Base-by-base conservation (phyloP, 2,888 invertebrate genomes). In the Eristalis intricaria region DNA sequence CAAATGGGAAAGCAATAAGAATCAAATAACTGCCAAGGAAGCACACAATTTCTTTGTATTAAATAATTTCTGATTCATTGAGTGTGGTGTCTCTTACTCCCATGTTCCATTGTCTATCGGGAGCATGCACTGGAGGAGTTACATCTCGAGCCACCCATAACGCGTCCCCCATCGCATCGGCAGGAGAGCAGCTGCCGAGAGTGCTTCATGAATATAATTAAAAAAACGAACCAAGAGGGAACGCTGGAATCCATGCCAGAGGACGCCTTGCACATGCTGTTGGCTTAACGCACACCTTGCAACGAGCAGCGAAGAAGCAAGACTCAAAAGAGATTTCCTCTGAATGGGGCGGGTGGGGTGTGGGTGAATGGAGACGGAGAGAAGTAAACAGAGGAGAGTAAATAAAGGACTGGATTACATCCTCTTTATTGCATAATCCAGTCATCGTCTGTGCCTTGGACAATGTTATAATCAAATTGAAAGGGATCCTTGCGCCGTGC, bases 351-450 rank as follows among this genome's bases (percentile, higher is more conserved):
- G 26, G 43, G 4, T 4, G 19, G 50, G n/a, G 7, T 0, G 50
- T 2, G 4, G 50, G 19, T 19, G 32, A n/a, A 35, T 0, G n/a
- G 56, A 10, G 3, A 4, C 23, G n/a, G 7, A 11, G 23, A n/a
- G 1, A 26, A n/a, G n/a, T 32, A 29, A 22, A 65, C 7, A 19
- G 32, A 8, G n/a, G 65, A 75, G 58, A 60, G 66, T 40, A 60
- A 66, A 66, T 75, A 75, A 60, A 66, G 65, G 26, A 58, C 23
- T 56, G 64, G 50, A 74, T 74, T 56, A 74, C 64, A 64, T 74
- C 35, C 50, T 56, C 58, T 58, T 75, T 65, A 65, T 75, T 75
- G 58, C 64, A 75, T 75, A 75, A 75, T 75, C 50, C 50, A 50
- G 50, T 75, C 38, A 5, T 11, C 35, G 23, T 35, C 22, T 35